Percentiles rank a stretch among this genome's conserved stretches.
phyloP scores from a whole-genome alignment of 2,888 invertebrate genomes.

The Siphlonurus alternatus region DNA sequence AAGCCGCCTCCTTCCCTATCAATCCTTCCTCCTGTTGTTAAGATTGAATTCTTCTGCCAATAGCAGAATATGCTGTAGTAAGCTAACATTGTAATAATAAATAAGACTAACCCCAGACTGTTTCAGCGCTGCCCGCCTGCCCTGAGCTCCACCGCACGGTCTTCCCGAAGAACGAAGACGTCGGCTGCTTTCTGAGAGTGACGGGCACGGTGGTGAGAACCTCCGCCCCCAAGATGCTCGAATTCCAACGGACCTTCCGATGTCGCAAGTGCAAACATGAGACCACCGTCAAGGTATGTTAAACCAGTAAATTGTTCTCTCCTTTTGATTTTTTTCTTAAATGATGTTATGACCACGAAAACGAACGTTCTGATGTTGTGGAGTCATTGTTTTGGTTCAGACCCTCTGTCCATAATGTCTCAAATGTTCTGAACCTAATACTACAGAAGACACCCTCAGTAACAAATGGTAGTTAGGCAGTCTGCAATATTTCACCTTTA shows the following conservation, averaged over 20 bases:
- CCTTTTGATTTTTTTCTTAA: conserved; percentile 7
- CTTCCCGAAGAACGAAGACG: conserved; percentile 52
- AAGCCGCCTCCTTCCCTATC: too few species aligned
- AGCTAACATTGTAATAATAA: too few species aligned
- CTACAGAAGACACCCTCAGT: too few species aligned
- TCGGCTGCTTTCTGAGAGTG: conserved; percentile 54
- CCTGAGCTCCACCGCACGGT: conserved; percentile 44
- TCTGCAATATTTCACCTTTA: too few species aligned
- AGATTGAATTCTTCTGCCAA: conserved; percentile 3
- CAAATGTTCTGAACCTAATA: too few species aligned
- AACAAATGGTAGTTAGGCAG: too few species aligned
- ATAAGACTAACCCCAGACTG: too few species aligned
- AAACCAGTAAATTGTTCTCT: conserved; percentile 10
- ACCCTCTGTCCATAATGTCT: too few species aligned
- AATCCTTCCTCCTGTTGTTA: background rate
- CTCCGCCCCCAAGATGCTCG: conserved; percentile 56
- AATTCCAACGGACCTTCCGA: conserved; percentile 51
- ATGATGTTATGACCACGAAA: background rate
- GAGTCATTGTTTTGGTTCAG: too few species aligned
- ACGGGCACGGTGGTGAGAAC: conserved; percentile 65
- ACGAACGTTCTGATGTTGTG: background rate
- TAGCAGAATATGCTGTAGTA: too few species aligned
- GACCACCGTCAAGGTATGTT: conserved; percentile 38
- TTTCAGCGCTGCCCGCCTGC: conserved; percentile 47
- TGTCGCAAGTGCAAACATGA: conserved; percentile 62